Percentiles rank a stretch among this genome's conserved stretches.
Conservation (phyloP, 2,888 invertebrate genomes). For the Actias luna region DNA sequence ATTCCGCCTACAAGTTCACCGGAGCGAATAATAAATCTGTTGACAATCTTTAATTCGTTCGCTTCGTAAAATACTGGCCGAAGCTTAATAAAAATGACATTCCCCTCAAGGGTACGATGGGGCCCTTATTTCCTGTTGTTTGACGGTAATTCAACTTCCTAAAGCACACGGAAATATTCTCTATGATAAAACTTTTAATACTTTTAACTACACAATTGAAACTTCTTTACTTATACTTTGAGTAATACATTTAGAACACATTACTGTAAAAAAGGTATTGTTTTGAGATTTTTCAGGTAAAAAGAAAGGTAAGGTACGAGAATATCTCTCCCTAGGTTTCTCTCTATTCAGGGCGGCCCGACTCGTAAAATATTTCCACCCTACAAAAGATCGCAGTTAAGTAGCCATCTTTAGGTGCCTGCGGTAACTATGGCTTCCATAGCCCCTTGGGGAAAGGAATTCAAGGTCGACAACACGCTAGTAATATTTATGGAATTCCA, state of each 20-base stretch:
- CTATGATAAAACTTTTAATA: background rate
- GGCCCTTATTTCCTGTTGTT: constrained; percentile 32
- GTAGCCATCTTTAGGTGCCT: no score
- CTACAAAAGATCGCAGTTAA: no score
- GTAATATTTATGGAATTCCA: no score
- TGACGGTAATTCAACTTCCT: constrained; percentile 25
- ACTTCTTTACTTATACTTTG: background rate
- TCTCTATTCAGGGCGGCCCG: no score
- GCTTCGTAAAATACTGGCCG: constrained; percentile 49
- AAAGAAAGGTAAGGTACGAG: no score
- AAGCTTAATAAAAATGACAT: constrained; percentile 57
- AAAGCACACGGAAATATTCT: constrained; percentile 6
- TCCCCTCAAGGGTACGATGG: constrained; percentile 27
- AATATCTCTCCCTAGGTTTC: no score
- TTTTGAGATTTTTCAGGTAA: no score
- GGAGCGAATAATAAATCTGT: constrained; percentile 80
- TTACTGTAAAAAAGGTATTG: no score
- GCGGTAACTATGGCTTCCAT: no score
- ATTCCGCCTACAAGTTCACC: constrained; percentile 57
- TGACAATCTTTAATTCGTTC: constrained; percentile 78
- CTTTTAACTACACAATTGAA: background rate
- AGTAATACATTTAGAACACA: background rate
- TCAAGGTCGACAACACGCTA: no score
- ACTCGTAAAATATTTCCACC: no score
- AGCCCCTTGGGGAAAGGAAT: no score